A percentile compares a stretch with the other conserved stretches of the same genome.
phyloP scores from a whole-genome alignment of 2,888 invertebrate genomes.

The Vesta saturnalis region DNA sequence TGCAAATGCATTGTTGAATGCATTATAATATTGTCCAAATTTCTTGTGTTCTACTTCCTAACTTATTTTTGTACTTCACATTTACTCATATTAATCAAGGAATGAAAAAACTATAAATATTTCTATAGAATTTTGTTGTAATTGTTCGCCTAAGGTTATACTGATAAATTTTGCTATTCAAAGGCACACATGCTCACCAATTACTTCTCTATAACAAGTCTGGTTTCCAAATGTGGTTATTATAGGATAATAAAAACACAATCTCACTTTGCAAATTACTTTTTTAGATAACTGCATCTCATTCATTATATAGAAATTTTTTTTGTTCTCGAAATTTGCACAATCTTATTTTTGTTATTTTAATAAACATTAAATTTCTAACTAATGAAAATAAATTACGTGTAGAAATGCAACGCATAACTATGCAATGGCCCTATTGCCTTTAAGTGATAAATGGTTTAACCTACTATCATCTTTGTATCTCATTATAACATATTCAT shows the following conservation, averaged over 20 bases:
- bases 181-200: background rate
- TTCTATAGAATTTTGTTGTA: background rate
- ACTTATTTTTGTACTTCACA: background rate
- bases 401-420: constrained; percentile 5
- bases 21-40: background rate
- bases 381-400: background rate
- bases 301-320: too few relatives aligned
- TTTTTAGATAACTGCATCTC: background rate
- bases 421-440: constrained; percentile 4
- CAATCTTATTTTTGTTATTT: too few relatives aligned
- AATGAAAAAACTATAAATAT: background rate
- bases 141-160: background rate
- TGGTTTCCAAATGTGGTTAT: too few relatives aligned
- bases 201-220: background rate
- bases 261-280: background rate
- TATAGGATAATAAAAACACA: background rate
- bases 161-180: background rate
- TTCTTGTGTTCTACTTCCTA: background rate
- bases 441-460: constrained; percentile 12
- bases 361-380: background rate
- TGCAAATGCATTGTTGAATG: background rate
- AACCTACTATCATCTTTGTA: constrained; percentile 12
- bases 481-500: constrained; percentile 7
- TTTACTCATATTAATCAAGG: background rate
- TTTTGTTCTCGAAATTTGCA: too few relatives aligned